phyloP scores from a whole-genome alignment of 2,888 invertebrate genomes.

The Drosophila imparisetae region DNA sequence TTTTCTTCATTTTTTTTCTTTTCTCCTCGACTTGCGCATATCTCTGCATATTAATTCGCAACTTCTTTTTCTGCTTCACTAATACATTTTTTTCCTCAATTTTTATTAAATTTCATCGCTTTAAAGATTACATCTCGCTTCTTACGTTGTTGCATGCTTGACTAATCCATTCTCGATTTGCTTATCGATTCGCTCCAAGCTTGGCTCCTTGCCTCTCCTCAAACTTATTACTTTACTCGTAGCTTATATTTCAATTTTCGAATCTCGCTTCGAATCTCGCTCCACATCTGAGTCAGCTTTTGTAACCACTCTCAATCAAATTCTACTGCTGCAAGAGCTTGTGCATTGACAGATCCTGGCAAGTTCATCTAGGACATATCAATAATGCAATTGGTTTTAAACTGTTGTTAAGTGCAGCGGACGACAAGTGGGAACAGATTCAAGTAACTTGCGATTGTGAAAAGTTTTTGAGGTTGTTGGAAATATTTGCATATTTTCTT shows the following conservation, averaged over 20 bases:
- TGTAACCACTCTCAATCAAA: not conserved
- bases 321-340: not conserved
- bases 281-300: not conserved
- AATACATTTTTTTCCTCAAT: not conserved
- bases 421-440: slow-evolving; percentile 51
- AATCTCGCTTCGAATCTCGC: not conserved
- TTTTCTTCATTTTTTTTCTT: not conserved
- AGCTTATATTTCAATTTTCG: not conserved
- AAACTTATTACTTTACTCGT: not conserved
- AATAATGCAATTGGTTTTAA: slow-evolving; percentile 76
- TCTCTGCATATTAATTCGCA: not conserved
- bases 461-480: slow-evolving; percentile 56
- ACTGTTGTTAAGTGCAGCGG: slow-evolving; percentile 70
- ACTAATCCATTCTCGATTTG: not conserved
- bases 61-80: not conserved
- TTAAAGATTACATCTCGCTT: not conserved
- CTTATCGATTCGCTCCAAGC: not conserved
- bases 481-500: slow-evolving; percentile 69
- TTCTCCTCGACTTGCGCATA: no score
- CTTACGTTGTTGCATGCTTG: not conserved
- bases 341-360: slow-evolving; percentile 16
- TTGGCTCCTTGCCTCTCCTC: not conserved
- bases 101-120: not conserved
- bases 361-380: slow-evolving; percentile 57
- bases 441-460: slow-evolving; percentile 57